These are phyloP conservation scores for Caenorhabditis sp. DNA, from an alignment of 2,888 invertebrate species.

Conservation along the genomic window DNA sequence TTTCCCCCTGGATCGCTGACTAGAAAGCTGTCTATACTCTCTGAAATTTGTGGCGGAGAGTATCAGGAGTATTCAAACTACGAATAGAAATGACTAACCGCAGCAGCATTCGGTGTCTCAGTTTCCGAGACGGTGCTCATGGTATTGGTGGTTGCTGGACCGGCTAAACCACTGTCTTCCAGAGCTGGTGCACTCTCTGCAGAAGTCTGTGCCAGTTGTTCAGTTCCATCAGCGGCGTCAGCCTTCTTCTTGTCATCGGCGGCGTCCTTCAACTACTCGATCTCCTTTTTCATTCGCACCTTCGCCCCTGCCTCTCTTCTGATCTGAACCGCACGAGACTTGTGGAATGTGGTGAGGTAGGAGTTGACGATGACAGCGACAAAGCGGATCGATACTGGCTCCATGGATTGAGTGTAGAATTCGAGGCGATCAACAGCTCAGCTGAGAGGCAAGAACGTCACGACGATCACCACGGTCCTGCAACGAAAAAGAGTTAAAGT, in stretches of 20 bases:
- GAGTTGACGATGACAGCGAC: conserved; percentile 60
- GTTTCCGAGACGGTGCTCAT: conserved; percentile 55
- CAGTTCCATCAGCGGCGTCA: conserved; percentile 4
- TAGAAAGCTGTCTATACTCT: too few species aligned
- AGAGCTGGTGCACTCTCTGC: conserved; percentile 18
- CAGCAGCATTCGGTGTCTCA: conserved; percentile 40
- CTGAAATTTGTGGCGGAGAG: too few species aligned
- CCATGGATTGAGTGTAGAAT: conserved; percentile 63
- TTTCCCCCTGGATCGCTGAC: too few species aligned
- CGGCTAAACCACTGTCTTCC: conserved; percentile 39
- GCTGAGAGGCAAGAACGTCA: conserved; percentile 47
- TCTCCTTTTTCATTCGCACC: conserved; percentile 56
- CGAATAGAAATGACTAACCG: too few species aligned
- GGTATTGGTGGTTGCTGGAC: conserved; percentile 46
- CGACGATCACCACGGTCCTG: conserved; percentile 45
- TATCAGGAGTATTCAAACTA: too few species aligned
- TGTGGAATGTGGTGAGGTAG: conserved; percentile 32
- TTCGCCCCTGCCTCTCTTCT: conserved; percentile 45
- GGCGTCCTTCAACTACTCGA: conserved; percentile 31
- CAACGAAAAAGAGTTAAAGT: too few species aligned
- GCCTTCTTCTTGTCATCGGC: conserved; percentile 49
- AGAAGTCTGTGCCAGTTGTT: conserved; percentile 8
- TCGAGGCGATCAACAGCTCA: conserved; percentile 70
- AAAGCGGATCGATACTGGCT: conserved; percentile 69
- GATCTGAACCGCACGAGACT: conserved; percentile 27